phyloP scores from a whole-genome alignment of 2,113 vertebrate genomes.

The Ancistrus triradiatus region DNA sequence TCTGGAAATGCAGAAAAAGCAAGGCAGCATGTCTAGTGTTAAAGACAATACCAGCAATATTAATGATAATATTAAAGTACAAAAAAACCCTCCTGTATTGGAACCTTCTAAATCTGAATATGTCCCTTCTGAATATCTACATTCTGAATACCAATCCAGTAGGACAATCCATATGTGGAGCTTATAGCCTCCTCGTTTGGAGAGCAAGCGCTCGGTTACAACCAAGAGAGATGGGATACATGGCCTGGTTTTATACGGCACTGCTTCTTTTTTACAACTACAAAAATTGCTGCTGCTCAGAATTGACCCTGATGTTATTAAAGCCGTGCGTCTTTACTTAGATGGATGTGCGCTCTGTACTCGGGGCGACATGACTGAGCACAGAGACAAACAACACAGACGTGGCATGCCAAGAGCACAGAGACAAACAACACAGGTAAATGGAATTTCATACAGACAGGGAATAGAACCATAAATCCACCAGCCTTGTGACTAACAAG shows the following conservation, averaged over 20 bases:
- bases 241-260: slow-evolving; percentile 1
- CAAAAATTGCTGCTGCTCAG: slow-evolving; percentile 15
- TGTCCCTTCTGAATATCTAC: too few species aligned
- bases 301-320: slow-evolving; percentile 19
- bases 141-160: too few species aligned
- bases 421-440: slow-evolving; percentile 50
- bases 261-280: slow-evolving; percentile 4
- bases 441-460: slow-evolving; percentile 60
- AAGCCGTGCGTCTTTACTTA: slow-evolving; percentile 17
- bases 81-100: too few species aligned
- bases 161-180: too few species aligned
- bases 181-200: too few species aligned
- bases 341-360: slow-evolving; percentile 34
- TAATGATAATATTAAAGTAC: too few species aligned
- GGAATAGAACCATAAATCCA: slow-evolving; percentile 48
- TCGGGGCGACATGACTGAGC: slow-evolving; percentile 40
- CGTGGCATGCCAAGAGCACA: slow-evolving; percentile 40
- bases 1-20: too few species aligned
- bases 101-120: too few species aligned
- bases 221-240: not conserved
- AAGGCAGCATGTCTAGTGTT: too few species aligned
- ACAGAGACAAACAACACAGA: slow-evolving; percentile 46
- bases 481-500: slow-evolving; percentile 48
- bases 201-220: too few species aligned
- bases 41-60: too few species aligned